A percentile compares a stretch with the other conserved stretches of the same genome.
Conservation (phyloP, 2,113 vertebrate genomes). For the Bos taurus region ARS-UCD2.0 NC_037354.1:14215001-14215500, state of each 20-base stretch:
- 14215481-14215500: background rate
- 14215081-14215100: background rate
- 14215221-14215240: background rate
- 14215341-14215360: background rate
- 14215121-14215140: background rate
- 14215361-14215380: background rate
- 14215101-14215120: background rate
- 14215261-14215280: background rate
- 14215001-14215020: fast-evolving
- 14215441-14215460: background rate
- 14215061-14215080: background rate
- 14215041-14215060: no score
- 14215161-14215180: constrained; percentile 45
- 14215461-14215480: background rate
- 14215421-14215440: background rate
- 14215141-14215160: background rate
- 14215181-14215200: background rate
- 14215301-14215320: background rate
- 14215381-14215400: fast-evolving
- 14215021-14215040: fast-evolving
- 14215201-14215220: background rate
- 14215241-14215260: background rate
- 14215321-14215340: background rate
- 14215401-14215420: background rate
- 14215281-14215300: background rate